Conservation (phyloP, 2,113 vertebrate species). For the Poeciliopsis turrubarensis region DNA sequence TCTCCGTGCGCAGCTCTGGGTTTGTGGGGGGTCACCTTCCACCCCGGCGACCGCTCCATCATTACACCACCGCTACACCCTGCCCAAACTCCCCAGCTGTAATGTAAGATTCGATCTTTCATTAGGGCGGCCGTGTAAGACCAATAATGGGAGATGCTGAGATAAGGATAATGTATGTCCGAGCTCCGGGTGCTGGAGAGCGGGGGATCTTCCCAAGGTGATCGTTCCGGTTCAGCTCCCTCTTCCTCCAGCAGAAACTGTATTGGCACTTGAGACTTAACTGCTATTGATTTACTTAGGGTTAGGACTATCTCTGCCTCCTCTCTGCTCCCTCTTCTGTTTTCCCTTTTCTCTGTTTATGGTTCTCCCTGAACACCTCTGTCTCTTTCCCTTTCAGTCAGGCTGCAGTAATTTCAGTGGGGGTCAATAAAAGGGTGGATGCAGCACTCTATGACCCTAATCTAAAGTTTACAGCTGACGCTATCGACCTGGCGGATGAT, state of each 20-base stretch:
- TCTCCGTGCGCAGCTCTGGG: not conserved
- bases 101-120: conserved; percentile 71
- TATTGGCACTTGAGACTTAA: conserved; percentile 79
- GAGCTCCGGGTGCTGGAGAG: not conserved
- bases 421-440: conserved; percentile 48
- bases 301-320: conserved; percentile 59
- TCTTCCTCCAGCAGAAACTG: conserved; percentile 75
- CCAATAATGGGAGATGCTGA: conserved; percentile 72
- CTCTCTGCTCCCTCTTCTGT: conserved; percentile 22
- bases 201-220: conserved; percentile 68
- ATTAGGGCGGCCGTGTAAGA: conserved; percentile 68
- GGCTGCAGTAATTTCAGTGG: conserved; percentile 10
- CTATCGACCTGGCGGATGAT: not conserved
- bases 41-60: not conserved
- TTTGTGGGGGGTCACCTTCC: conserved; percentile 27
- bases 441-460: not conserved
- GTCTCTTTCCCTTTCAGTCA: conserved; percentile 3
- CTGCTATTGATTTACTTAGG: conserved; percentile 77
- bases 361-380: conserved; percentile 33
- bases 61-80: not conserved
- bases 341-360: conserved; percentile 53
- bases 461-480: not conserved
- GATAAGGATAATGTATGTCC: conserved; percentile 66
- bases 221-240: conserved; percentile 73
- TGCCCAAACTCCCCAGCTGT: conserved; percentile 19